Evolutionary conservation across 2,888 invertebrate genomes (phyloP).

Genomic region (Drosophila picticornis): DNA sequence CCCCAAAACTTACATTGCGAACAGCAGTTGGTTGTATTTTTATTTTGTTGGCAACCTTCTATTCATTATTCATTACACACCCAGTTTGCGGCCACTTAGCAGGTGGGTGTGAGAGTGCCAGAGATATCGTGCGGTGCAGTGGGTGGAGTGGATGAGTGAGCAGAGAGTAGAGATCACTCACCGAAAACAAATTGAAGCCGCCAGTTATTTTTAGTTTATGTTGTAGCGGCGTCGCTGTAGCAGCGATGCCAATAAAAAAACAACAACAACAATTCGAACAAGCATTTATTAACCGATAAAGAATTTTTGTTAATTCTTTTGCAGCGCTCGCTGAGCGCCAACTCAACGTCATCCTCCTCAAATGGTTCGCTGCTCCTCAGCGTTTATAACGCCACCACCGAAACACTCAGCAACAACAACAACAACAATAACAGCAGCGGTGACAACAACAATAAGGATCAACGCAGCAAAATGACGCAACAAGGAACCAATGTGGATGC

Average conservation of each 20-base stretch:
- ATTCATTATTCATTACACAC: slow-evolving; percentile 59
- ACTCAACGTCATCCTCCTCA: slow-evolving; percentile 73
- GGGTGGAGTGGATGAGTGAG: not conserved
- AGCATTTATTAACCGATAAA: not conserved
- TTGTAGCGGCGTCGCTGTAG: slow-evolving; percentile 21
- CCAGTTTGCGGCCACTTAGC: slow-evolving; percentile 36
- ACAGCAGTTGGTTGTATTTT: slow-evolving; percentile 30
- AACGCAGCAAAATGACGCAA: slow-evolving; percentile 66
- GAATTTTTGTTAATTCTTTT: slow-evolving; percentile 19
- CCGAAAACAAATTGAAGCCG: slow-evolving; percentile 6
- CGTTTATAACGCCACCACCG: slow-evolving; percentile 69
- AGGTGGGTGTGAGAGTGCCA: slow-evolving; percentile 10
- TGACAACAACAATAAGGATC: slow-evolving; percentile 54
- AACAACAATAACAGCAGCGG: slow-evolving; percentile 46
- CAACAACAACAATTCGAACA: not conserved
- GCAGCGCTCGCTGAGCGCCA: slow-evolving; percentile 81
- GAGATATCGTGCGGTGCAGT: not conserved
- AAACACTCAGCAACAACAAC: slow-evolving; percentile 54
- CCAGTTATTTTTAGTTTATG: slow-evolving; percentile 21
- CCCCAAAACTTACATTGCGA: slow-evolving; percentile 2
- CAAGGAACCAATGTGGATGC: slow-evolving; percentile 79
- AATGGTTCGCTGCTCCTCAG: slow-evolving; percentile 79
- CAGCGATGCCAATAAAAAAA: not conserved
- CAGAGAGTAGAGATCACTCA: slow-evolving; percentile 7
- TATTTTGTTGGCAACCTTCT: slow-evolving; percentile 40